Evolutionary conservation across 2,113 vertebrate genomes (phyloP), one percentile per base, ranked within the genome.

Genomic region (Lepisosteus osseus): DNA sequence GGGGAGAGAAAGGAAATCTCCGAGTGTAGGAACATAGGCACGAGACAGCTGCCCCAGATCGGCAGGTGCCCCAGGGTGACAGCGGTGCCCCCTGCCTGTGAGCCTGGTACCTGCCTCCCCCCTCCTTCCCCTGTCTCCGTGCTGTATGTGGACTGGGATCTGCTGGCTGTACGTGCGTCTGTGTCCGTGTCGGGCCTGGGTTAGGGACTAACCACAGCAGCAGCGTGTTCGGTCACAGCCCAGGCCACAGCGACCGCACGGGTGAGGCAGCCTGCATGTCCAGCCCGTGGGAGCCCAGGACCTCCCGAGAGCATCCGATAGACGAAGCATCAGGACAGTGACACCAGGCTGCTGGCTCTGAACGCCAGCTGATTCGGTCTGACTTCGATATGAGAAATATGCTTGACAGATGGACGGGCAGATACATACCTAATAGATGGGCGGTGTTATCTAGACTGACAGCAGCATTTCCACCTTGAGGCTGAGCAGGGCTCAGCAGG

Each of bases 1-100:
- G 29, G 29, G 29, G 29, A 29, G 29, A 29, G 29, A 2, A 29
- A 29, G 29, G 29, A 29, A 29, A 29, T 29, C 29, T 29, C 29
- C 2, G 29, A 29, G 29, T 29, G 29, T 29, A 29, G 29, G 29
- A 29, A 29, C 29, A 1, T 78, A 71, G 59, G 77, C 70, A 80
- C 82, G 42, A 51, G 62, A 65, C 5, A n/a, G 63, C 51, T 81
- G 79, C 77, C 65, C 76, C 74, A 68, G 67, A 42, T 70, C 15
- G 72, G 45, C 77, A 75, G 72, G 76, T 76, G 75, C 84, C 85
- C 78, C 80, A 75, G 81, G 80, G 84, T 85, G 80, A 74, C 76
- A 67, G 69, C 80, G 78, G 82, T 45, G 69, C 74, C 75, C 67
- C 72, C 74, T 82, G 76, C 80, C 70, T 79, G 68, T 69, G 56